Evolutionary conservation across 1,140 invertebrate species (phyloP), one percentile per base, ranked within the genome.

Genomic region (Coptotermes formosanus): DNA sequence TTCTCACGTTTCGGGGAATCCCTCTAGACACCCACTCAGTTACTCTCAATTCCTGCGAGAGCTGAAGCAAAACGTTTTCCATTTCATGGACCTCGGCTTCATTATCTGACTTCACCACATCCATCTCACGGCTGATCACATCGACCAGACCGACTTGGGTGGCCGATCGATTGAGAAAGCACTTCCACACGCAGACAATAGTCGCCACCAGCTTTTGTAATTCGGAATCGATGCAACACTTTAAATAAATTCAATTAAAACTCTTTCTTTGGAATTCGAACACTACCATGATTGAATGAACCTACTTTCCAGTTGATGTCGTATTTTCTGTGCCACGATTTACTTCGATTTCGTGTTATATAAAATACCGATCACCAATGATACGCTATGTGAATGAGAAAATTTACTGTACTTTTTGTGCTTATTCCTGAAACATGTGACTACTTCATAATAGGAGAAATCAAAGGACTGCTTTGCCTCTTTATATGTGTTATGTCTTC

Each of bases 181-280:
- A 55, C 52, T 55, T 55, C 52, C 19, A 30, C n/a, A 14, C 64
- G 64, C 64, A 75, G 64, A 75, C 25, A 75, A 75, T 75, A 30
- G 64, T 75, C 25, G 64, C 64, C n/a, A 75, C 64, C 64, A 30
- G 64, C 64, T 75, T 75, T 75, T 75, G 64, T 75, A 14, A 30
- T 75, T 75, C n/a, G 64, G 64, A 75, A 75, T 75, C 64, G 25
- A 75, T 75, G 64, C 25, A 75, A 30, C 64, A 75, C 64, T 75
- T 75, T 75, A 75, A 75, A 75, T 75, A 75, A 75, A 75, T 75
- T 75, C 64, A 75, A 75, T 75, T 75, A 75, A 75, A 75, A 75
- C 64, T 75, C 64, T 75, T 75, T 75, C 64, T 75, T 75, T 75
- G 64, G 25, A 8, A 75, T 75, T 75, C 64, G 64, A 75, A 75